Evolutionary conservation across 2,113 vertebrate species (phyloP).

Genomic region (Copsychus sechellarum): DNA sequence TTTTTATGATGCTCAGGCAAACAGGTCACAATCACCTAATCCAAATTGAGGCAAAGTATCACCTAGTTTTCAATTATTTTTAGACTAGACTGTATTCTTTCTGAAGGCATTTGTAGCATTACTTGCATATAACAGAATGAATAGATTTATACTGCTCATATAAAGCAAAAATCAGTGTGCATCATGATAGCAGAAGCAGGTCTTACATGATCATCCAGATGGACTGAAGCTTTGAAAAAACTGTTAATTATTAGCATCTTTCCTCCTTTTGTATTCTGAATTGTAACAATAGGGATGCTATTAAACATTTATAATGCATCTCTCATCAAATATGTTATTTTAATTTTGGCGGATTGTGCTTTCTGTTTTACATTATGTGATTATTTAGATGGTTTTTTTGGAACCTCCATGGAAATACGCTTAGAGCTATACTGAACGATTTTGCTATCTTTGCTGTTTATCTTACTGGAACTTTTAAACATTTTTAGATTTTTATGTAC

Average conservation of each 20-base stretch:
- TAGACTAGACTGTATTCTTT: neutral
- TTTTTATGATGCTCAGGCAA: neutral
- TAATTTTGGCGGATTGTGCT: rapidly evolving
- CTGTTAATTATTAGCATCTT: neutral
- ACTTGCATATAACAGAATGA: neutral
- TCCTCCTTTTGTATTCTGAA: neutral
- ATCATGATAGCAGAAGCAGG: neutral
- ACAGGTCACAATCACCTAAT: neutral
- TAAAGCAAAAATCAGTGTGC: neutral
- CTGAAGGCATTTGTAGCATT: neutral
- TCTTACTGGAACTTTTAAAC: neutral
- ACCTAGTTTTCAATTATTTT: neutral
- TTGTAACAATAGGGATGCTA: neutral
- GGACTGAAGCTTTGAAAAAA: neutral
- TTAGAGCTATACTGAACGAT: neutral
- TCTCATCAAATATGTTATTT: neutral
- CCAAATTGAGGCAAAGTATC: neutral
- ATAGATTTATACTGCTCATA: neutral
- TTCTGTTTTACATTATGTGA: neutral
- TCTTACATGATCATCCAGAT: neutral
- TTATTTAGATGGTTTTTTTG: neutral
- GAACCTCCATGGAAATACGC: neutral
- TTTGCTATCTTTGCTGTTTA: neutral
- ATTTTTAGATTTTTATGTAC: neutral
- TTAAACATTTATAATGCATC: neutral